Conservation (phyloP, 2,888 invertebrate genomes). For the Megalurothrips usitatus region DNA sequence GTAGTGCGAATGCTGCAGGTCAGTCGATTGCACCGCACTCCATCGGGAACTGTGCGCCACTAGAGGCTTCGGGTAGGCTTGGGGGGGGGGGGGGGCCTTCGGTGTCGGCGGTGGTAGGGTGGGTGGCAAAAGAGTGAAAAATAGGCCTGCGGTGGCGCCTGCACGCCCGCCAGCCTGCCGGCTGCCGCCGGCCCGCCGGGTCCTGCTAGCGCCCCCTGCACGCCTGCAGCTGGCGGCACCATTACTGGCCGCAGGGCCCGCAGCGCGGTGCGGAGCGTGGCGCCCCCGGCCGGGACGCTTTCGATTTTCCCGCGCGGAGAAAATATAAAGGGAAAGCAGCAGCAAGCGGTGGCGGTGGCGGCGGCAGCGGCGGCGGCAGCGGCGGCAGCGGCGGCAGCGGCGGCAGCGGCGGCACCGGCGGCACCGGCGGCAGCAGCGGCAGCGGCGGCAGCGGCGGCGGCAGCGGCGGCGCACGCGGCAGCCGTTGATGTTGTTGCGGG, state of each 20-base stretch:
- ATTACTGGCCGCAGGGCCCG: neutral
- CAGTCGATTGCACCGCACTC: no score
- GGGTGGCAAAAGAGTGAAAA: neutral
- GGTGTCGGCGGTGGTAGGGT: no score
- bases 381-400: neutral
- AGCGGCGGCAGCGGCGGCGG: neutral
- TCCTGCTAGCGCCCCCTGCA: neutral
- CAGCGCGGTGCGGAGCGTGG: neutral
- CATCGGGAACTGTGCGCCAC: no score
- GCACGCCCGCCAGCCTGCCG: neutral
- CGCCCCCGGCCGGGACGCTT: neutral
- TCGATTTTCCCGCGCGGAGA: neutral
- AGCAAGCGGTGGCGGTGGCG: neutral
- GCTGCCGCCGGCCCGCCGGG: neutral
- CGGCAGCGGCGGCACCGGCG: neutral
- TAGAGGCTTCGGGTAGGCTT: no score
- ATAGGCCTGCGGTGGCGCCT: neutral
- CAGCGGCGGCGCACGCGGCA: neutral
- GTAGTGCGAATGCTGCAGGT: no score
- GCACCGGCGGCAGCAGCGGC: neutral
- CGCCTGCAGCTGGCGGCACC: constrained; percentile 1
- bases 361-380: neutral
- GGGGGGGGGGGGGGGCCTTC: no score
- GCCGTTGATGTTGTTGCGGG: no score
- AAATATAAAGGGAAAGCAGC: constrained; percentile 5